Evolutionary conservation across 2,888 invertebrate genomes (phyloP), one percentile per base, ranked within the genome.

Genomic region (Andrena camellia): DNA sequence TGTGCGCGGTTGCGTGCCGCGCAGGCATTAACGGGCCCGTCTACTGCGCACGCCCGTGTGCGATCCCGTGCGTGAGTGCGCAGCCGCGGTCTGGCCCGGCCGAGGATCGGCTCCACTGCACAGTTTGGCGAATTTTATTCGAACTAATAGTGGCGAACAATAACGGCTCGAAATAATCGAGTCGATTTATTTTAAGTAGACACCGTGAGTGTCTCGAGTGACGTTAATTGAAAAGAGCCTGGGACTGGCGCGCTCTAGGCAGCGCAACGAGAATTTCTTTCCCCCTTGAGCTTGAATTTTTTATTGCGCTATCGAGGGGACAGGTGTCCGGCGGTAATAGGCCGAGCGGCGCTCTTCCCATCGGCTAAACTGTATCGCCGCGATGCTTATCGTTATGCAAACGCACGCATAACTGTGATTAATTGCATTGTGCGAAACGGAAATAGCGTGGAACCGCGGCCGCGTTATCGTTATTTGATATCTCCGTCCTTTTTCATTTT

Each of bases 1-100:
- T 57, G 54, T 57, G 54, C 54, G 54, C 54, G 79, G 71, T 87
- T 90, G 90, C 90, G 89, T 90, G 90, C 88, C 86, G 86, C 78
- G 67, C 73, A 74, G 68, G 86, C 88, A 91, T 90, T 90, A 90
- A 81, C 86, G 77, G 67, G 60, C 62, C 42, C 4, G 52, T 78
- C 86, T 69, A 67, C 79, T 71, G 71, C 76, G 59, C 81, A 76
- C 62, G 69, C 70, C 74, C 79, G 83, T 82, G 82, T 81, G 78
- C 75, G 85, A 76, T 64, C 67, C 59, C 59, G 63, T 68, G 82
- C 82, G 73, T 83, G 77, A 68, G 68, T 54, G 73, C 73, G 77
- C 76, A 54, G 33, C 48, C 48, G 50, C 20, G 29, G 13, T 2
- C 23, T 35, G 52, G 29, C 29, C 42, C 13, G 7, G 57, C 7